Percentiles rank a stretch among this genome's conserved stretches.
phyloP scores from a whole-genome alignment of 2,888 invertebrate genomes.

The Metellina segmentata region DNA sequence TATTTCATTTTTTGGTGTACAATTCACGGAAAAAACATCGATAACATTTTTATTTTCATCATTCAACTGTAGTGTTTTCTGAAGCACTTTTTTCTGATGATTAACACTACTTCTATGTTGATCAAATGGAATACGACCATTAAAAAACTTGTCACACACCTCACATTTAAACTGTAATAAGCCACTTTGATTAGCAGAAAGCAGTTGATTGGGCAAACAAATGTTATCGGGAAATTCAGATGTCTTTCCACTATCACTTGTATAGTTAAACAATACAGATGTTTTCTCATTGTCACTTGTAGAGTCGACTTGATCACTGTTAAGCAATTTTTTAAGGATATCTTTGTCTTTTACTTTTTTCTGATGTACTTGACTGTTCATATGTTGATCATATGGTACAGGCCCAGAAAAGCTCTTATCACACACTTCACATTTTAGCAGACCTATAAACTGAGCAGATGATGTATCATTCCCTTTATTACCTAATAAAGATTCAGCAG shows the following conservation, averaged over 20 bases:
- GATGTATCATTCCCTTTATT: not conserved
- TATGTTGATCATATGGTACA: constrained; percentile 12
- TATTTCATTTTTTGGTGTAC: not conserved
- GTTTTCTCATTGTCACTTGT: not conserved
- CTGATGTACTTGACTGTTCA: constrained; percentile 33
- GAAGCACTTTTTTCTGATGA: constrained; percentile 3
- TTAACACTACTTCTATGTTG: not conserved
- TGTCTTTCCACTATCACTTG: not conserved
- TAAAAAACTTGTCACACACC: constrained; percentile 4
- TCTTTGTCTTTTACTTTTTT: not conserved
- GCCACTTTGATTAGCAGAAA: not conserved
- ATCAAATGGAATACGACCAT: not conserved
- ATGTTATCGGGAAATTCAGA: not conserved
- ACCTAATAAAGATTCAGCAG: not conserved
- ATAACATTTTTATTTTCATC: not conserved
- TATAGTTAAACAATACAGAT: no score
- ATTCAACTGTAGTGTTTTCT: not conserved
- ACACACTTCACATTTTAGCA: constrained; percentile 17
- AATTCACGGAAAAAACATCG: not conserved
- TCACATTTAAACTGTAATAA: not conserved
- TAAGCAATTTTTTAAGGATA: not conserved
- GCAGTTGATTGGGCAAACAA: not conserved
- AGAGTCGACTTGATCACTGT: not conserved
- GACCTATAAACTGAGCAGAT: not conserved
- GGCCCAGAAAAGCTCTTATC: constrained; percentile 22